Conservation (phyloP, 2,888 invertebrate genomes). For the Amphimallon solstitiale region DNA sequence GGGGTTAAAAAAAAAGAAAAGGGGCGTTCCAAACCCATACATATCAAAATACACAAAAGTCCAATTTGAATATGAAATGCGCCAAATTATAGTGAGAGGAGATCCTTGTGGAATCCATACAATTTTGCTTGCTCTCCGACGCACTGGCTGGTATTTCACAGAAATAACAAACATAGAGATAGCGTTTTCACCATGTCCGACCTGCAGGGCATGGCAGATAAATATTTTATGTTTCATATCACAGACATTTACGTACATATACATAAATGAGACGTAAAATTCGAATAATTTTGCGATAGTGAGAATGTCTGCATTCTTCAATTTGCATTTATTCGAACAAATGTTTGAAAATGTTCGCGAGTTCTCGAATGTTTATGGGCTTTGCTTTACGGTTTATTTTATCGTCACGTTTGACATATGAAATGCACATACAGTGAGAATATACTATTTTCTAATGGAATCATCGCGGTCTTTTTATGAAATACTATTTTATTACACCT, state of each 20-base stretch:
- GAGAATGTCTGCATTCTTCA: slow-evolving; percentile 7
- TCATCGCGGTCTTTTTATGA: too few species aligned
- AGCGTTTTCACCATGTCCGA: slow-evolving; percentile 27
- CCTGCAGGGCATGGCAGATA: slow-evolving; percentile 25
- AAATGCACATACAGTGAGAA: background rate
- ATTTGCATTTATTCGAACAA: slow-evolving; percentile 20
- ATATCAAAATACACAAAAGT: slow-evolving; percentile 21
- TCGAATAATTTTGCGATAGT: slow-evolving; percentile 25
- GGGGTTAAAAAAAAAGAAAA: background rate
- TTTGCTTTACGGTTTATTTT: background rate
- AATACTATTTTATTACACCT: too few species aligned
- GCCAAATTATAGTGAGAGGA: slow-evolving; percentile 45
- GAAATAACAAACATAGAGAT: slow-evolving; percentile 44
- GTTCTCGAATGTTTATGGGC: slow-evolving; percentile 8
- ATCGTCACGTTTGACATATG: background rate
- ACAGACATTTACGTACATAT: background rate
- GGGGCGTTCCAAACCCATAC: slow-evolving; percentile 1
- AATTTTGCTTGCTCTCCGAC: slow-evolving; percentile 46
- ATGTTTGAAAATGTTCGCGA: slow-evolving; percentile 23
- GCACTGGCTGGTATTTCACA: slow-evolving; percentile 52
- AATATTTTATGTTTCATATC: slow-evolving; percentile 34
- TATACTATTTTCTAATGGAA: too few species aligned
- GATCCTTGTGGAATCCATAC: slow-evolving; percentile 51
- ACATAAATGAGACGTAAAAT: slow-evolving; percentile 5
- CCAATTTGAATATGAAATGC: slow-evolving; percentile 52